A percentile compares a stretch with the other conserved stretches of the same genome.
Conservation (phyloP, 2,888 invertebrate genomes). For the Spilosoma lubricipeda region DNA sequence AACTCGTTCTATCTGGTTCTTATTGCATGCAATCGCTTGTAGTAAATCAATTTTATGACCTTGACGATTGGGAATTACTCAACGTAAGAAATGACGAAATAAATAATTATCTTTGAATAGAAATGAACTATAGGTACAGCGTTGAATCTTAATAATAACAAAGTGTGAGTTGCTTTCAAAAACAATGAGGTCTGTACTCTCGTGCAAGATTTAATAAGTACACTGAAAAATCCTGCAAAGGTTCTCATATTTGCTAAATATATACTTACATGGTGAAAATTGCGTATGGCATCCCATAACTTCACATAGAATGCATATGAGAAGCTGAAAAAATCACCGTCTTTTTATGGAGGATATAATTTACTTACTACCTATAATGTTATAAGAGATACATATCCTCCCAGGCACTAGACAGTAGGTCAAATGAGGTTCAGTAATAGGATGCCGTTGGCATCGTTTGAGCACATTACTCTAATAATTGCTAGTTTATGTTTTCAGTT, state of each 20-base stretch:
- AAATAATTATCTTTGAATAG: neutral
- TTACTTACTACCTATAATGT: too few species aligned
- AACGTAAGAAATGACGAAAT: neutral
- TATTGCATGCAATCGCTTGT: neutral
- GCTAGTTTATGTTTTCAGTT: too few species aligned
- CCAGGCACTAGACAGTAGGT: too few species aligned
- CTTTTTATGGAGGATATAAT: too few species aligned
- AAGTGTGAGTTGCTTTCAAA: neutral
- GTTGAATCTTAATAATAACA: neutral
- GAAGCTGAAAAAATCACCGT: too few species aligned
- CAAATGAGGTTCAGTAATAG: too few species aligned
- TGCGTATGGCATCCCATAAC: neutral
- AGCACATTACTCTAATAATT: too few species aligned
- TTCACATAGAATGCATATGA: neutral
- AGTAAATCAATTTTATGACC: conserved; percentile 13
- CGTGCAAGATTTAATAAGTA: neutral
- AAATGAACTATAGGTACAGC: neutral
- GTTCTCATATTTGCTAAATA: neutral
- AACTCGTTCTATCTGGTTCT: conserved; percentile 14
- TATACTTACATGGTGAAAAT: neutral
- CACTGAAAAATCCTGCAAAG: neutral
- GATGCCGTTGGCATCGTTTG: too few species aligned
- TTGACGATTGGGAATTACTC: neutral
- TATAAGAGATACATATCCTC: too few species aligned
- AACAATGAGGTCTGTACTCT: neutral